Evolutionary conservation across 1,140 invertebrate species (phyloP).

Genomic region (Eufriesea mexicana): DNA sequence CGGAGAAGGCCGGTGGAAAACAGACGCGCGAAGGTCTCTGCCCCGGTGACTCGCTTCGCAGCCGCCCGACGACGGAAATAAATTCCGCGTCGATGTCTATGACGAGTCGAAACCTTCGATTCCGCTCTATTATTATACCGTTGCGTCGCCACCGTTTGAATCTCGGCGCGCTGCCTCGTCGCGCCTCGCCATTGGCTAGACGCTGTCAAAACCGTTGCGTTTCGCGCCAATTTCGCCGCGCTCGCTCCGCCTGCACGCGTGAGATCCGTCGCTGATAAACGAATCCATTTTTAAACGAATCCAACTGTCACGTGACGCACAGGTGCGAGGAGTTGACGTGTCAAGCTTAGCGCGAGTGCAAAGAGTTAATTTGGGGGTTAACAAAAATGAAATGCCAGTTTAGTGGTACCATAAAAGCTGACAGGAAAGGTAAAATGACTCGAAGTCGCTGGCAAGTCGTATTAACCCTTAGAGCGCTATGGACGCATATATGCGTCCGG

Average conservation of each 20-base stretch:
- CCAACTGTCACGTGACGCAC: not conserved
- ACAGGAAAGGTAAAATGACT: no score
- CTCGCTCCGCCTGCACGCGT: no score
- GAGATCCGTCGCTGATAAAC: no score
- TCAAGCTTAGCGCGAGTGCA: not conserved
- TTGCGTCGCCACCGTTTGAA: conserved; percentile 12
- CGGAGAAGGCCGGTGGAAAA: conserved; percentile 58
- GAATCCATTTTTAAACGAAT: not conserved
- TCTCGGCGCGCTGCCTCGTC: no score
- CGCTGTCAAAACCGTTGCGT: not conserved
- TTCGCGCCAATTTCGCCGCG: not conserved
- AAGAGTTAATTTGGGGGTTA: not conserved
- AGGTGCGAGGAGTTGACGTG: not conserved
- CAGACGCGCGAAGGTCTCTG: conserved; percentile 65
- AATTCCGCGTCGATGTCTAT: conserved; percentile 30
- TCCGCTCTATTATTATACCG: conserved; percentile 46
- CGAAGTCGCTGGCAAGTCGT: no score
- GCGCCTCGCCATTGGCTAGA: not conserved
- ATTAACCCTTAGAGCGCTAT: no score
- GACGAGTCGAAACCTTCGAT: conserved; percentile 50
- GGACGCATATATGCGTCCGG: no score
- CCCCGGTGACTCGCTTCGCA: conserved; percentile 35
- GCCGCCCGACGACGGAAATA: conserved; percentile 47
- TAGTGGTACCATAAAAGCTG: no score
- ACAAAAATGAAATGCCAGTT: no score